Evolutionary conservation across 1,140 invertebrate species (phyloP).

Genomic region (Agrypnia vestita): DNA sequence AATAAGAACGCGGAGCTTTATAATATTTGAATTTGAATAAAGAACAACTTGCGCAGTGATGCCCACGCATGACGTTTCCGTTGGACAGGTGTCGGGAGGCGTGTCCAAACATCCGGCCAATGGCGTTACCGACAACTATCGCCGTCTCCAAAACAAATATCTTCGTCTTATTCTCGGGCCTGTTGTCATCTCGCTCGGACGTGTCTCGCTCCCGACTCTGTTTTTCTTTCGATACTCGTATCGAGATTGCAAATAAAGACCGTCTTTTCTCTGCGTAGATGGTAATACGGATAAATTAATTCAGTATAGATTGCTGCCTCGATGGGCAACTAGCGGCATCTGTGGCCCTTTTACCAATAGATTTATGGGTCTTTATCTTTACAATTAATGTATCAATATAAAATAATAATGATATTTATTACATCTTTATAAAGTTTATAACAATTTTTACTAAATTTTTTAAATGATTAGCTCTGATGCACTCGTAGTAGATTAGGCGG

Average conservation of each 20-base stretch:
- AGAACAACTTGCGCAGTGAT: slow-evolving; percentile 28
- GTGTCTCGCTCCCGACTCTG: background rate
- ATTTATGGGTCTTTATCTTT: too few species aligned
- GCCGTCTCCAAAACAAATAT: slow-evolving; percentile 20
- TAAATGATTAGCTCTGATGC: too few species aligned
- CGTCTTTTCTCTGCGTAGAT: slow-evolving; percentile 14
- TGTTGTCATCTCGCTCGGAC: slow-evolving; percentile 34
- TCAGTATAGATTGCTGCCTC: too few species aligned
- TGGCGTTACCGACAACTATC: slow-evolving; percentile 20
- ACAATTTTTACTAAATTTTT: too few species aligned
- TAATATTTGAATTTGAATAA: slow-evolving; percentile 29
- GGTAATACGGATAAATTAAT: background rate
- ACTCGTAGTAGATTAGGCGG: too few species aligned
- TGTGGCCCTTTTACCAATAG: too few species aligned
- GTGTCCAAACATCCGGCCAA: slow-evolving; percentile 53
- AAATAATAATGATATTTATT: too few species aligned
- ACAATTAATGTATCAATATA: too few species aligned
- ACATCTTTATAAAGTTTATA: too few species aligned
- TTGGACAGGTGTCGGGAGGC: slow-evolving; percentile 54
- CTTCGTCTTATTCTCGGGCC: slow-evolving; percentile 37
- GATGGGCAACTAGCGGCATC: too few species aligned
- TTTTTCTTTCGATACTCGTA: slow-evolving; percentile 23
- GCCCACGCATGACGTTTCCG: slow-evolving; percentile 53
- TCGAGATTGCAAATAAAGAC: slow-evolving; percentile 33
- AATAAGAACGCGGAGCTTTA: background rate